Percentiles rank a stretch among this genome's conserved stretches.
Evolutionary conservation across 2,888 invertebrate genomes (phyloP).

Genomic region (Neocrepidodera transversa): DNA sequence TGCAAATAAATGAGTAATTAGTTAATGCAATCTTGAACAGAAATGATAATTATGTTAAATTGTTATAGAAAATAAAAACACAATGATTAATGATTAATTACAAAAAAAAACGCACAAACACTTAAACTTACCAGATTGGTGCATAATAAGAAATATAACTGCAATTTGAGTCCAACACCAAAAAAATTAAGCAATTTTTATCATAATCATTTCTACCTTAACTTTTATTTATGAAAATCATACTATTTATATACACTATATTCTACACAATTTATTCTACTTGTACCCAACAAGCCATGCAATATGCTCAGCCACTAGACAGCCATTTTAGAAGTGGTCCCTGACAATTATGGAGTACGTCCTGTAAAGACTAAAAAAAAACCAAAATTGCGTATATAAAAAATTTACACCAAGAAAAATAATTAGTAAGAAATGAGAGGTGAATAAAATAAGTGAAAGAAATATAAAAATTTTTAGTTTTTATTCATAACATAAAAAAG

Average conservation of each 20-base stretch:
- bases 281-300: constrained; percentile 24
- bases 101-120: too few species aligned
- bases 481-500: constrained; percentile 22
- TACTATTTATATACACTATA: constrained; percentile 2
- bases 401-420: neutral
- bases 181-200: too few species aligned
- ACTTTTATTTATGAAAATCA: too few species aligned
- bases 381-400: neutral
- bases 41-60: too few species aligned
- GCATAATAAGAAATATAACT: too few species aligned
- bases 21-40: too few species aligned
- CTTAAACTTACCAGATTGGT: too few species aligned
- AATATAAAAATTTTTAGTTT: constrained; percentile 5
- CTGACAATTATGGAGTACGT: constrained; percentile 38
- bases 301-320: constrained; percentile 10
- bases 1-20: constrained; percentile 39
- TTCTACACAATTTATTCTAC: constrained; percentile 5
- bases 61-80: too few species aligned
- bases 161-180: too few species aligned
- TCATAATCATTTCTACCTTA: too few species aligned
- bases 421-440: neutral
- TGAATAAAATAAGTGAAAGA: constrained; percentile 6
- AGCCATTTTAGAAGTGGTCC: constrained; percentile 34
- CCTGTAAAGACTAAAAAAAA: constrained; percentile 35
- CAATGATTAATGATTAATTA: too few species aligned